Conservation (phyloP, 2,113 vertebrate species). For the Emydocephalus ijimae region DNA sequence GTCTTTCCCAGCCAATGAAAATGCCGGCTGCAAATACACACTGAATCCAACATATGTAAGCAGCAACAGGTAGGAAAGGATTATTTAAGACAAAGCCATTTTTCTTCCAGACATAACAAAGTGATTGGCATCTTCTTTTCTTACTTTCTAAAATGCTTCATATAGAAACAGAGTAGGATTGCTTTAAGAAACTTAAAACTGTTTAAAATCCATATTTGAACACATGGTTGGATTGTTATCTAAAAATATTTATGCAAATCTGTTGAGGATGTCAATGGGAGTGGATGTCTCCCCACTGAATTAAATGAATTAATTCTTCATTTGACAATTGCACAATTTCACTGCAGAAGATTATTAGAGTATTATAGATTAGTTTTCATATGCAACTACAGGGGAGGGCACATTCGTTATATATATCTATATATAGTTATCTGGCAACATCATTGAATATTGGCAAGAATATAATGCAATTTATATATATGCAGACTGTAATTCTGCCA, state of each 20-base stretch:
- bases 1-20: not conserved
- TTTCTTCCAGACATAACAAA: not conserved
- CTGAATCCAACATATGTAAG: not conserved
- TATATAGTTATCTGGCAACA: not conserved
- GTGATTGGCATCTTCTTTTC: not conserved
- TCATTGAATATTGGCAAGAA: constrained; percentile 9
- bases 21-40: not conserved
- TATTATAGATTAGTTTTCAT: not conserved
- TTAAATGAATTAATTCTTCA: fast-evolving
- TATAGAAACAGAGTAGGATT: not conserved
- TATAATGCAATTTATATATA: not conserved
- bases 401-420: constrained; percentile 11
- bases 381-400: not conserved
- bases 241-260: constrained; percentile 30
- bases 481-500: constrained; percentile 5
- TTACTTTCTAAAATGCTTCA: not conserved
- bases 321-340: not conserved
- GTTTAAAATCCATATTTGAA: not conserved
- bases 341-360: not conserved
- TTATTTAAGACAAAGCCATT: not conserved
- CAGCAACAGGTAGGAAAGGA: not conserved
- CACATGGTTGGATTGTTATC: constrained; percentile 13
- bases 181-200: not conserved
- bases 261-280: not conserved
- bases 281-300: not conserved